Conservation (phyloP, 37 sponge, comb jelly and placozoan species). For the Beroe forskalii region DNA sequence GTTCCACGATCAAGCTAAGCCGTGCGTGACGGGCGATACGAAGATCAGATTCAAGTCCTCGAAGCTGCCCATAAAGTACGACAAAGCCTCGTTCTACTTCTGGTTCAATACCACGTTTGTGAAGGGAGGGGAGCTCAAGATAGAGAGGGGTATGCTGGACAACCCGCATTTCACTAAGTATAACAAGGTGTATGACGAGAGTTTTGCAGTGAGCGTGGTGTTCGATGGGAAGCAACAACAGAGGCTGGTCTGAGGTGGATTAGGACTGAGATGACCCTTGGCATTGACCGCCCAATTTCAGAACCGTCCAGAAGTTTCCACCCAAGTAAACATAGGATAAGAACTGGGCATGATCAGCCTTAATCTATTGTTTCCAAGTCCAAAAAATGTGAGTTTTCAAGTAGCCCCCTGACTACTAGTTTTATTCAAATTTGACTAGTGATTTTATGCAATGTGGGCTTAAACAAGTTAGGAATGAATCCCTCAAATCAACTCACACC, state of each 20-base stretch:
- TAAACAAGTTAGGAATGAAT: no score
- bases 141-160: slow-evolving; percentile 58
- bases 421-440: no score
- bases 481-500: no score
- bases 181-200: slow-evolving; percentile 34
- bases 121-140: slow-evolving; percentile 7
- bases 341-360: no score
- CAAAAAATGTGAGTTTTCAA: no score
- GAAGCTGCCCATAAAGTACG: slow-evolving; percentile 49
- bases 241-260: slow-evolving; percentile 28
- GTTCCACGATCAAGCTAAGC: slow-evolving; percentile 26
- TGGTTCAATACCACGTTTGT: slow-evolving; percentile 76
- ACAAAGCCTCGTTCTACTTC: slow-evolving; percentile 70
- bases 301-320: not conserved
- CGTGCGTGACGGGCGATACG: slow-evolving; percentile 51
- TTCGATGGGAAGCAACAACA: slow-evolving; percentile 48
- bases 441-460: no score
- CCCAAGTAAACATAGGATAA: not conserved
- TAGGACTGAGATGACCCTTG: no score
- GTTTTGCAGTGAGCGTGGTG: slow-evolving; percentile 20
- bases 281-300: not conserved
- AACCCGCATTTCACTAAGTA: slow-evolving; percentile 59
- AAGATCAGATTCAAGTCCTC: slow-evolving; percentile 36
- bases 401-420: no score
- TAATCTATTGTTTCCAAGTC: no score